Evolutionary conservation across 2,888 invertebrate genomes (phyloP), one percentile per base, ranked within the genome.

Genomic region (Plagodis dolabraria): DNA sequence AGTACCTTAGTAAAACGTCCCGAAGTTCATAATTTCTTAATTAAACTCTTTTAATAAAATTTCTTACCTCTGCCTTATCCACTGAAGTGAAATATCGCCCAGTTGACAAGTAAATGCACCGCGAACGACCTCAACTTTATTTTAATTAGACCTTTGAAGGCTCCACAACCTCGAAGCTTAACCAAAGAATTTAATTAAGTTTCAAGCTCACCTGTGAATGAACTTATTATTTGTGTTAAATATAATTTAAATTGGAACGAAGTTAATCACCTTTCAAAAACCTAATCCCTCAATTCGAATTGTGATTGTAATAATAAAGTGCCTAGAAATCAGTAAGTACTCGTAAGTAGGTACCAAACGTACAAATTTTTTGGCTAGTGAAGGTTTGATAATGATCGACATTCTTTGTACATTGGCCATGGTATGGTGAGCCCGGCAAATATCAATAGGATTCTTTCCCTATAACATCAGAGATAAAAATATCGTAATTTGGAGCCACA

Each of bases 181-280:
- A 46, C 62, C 53, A 58, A 71, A 70, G 64, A 69, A 68, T 72
- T 75, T 74, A 68, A 75, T 74, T 71, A 75, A 70, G 63, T 69
- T 70, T 67, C 45, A 57, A 65, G 62, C 66, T 65, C 62, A 74
- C 64, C 63, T 64, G 65, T 57, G 34, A 62, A 53, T 57, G 64
- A 45, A 60, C 60, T 64, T 65, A 55, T 56, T 57, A 53, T 57
- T 66, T 47, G 57, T 53, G 42, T 51, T 53, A 22, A 22, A 22
- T 22, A 57, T 51, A 49, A 60, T 52, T 60, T 51, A 8, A 47
- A 57, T 53, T 56, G 47, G 40, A 49, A 61, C 33, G 7, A 22
- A 36, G 53, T 47, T 53, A 49, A 54, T 48, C 42, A 40, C 36
- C 36, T 47, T 36, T 44, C 5, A 40, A 40, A n/a, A 51, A 22